Conservation (phyloP, 2,797 vertebrate genomes). For the Heterohyrax brucei region DNA sequence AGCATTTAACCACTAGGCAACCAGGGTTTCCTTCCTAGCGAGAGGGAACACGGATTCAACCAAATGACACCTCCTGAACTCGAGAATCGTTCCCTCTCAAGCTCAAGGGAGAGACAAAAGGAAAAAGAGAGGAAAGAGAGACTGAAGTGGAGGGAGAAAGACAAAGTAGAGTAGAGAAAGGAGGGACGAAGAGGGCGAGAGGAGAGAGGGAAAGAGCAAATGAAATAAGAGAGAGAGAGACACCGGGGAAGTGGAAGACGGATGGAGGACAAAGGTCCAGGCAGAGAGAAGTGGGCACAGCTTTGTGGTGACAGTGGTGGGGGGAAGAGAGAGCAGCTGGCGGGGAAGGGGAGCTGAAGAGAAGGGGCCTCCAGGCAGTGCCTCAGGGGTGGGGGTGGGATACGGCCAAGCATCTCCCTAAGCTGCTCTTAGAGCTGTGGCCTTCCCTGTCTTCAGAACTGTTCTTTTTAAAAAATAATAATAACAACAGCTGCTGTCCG, state of each 20-base stretch:
- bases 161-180: too few relatives aligned
- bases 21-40: too few relatives aligned
- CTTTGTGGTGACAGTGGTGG: too few relatives aligned
- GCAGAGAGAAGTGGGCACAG: too few relatives aligned
- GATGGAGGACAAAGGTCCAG: too few relatives aligned
- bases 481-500: neutral
- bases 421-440: neutral
- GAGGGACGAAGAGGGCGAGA: neutral
- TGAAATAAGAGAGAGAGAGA: neutral
- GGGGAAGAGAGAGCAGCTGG: neutral
- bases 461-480: neutral
- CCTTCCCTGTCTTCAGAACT: neutral
- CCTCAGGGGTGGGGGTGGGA: neutral
- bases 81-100: fast-evolving
- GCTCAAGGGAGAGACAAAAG: neutral
- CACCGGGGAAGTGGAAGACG: neutral
- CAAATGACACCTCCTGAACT: fast-evolving
- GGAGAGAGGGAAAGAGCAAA: neutral
- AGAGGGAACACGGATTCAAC: neutral
- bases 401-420: neutral
- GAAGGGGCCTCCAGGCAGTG: neutral
- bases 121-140: neutral
- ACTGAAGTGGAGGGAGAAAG: neutral
- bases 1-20: too few relatives aligned
- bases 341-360: neutral